phyloP scores from a whole-genome alignment of 2,113 vertebrate genomes.

The Oxygymnocypris stewartii region DNA sequence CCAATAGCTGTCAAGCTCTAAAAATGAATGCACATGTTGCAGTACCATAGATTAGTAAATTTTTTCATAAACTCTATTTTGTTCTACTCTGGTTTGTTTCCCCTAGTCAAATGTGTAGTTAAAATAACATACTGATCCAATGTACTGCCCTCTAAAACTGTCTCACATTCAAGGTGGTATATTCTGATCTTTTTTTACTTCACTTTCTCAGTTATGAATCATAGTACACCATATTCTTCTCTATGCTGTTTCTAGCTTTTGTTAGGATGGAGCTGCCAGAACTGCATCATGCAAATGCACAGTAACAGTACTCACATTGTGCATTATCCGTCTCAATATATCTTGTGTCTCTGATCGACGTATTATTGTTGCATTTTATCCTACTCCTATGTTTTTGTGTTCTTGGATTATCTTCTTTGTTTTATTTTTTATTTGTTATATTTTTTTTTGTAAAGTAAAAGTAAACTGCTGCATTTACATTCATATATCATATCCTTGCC shows the following conservation, averaged over 20 bases:
- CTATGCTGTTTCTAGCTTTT: neutral
- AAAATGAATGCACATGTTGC: too few species aligned
- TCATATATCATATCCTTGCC: too few species aligned
- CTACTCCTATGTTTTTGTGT: too few species aligned
- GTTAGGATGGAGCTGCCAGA: conserved; percentile 2
- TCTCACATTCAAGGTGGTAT: neutral
- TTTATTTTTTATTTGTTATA: too few species aligned
- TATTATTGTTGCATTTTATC: too few species aligned
- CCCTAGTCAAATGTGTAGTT: neutral
- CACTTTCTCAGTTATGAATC: neutral
- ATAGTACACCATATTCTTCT: neutral
- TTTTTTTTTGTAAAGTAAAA: too few species aligned
- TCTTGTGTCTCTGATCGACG: too few species aligned
- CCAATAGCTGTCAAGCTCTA: too few species aligned
- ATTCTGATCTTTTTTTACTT: neutral
- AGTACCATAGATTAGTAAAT: too few species aligned
- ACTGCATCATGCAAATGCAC: neutral
- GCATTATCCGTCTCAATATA: too few species aligned
- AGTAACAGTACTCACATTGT: neutral
- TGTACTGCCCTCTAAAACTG: neutral
- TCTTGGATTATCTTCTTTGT: too few species aligned
- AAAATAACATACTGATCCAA: neutral
- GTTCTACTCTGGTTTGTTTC: neutral
- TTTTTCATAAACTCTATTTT: neutral
- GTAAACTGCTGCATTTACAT: too few species aligned